Percentiles rank a stretch among this genome's conserved stretches.
These are phyloP conservation scores for Daboia siamensis DNA, from an alignment of 2,113 vertebrate species.

Conservation along the genomic window DNA sequence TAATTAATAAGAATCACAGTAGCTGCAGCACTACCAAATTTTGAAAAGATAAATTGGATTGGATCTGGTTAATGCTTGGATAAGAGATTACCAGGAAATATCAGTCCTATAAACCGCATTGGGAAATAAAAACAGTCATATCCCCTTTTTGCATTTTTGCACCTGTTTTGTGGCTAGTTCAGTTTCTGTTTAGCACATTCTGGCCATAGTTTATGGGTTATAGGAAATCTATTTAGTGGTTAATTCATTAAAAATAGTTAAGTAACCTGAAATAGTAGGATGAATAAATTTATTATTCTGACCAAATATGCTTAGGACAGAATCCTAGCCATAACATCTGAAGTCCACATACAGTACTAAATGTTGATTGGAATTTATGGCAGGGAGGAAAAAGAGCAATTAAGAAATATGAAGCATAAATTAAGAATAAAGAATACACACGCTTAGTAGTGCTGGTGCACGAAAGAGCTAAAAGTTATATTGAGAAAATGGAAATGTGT, in stretches of 20 bases:
- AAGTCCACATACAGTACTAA: not conserved
- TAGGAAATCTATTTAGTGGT: not conserved
- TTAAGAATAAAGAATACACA: not conserved
- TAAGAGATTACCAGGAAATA: not conserved
- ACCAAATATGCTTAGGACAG: not conserved
- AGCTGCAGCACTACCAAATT: not conserved
- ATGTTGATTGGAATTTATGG: not conserved
- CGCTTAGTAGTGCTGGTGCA: not conserved
- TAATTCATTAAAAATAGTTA: not conserved
- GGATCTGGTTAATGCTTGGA: not conserved
- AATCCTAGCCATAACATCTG: not conserved
- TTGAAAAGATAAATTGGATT: not conserved
- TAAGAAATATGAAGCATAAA: not conserved
- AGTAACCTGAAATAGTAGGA: not conserved
- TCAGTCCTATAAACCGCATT: not conserved
- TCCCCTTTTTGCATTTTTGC: not conserved
- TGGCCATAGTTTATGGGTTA: not conserved
- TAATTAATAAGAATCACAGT: not conserved
- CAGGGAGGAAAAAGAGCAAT: not conserved
- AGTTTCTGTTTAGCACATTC: not conserved
- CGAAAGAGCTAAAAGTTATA: not conserved
- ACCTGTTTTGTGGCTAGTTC: not conserved
- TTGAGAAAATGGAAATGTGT: not conserved
- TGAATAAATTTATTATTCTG: not conserved
- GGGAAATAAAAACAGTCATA: not conserved